Base-by-base conservation (phyloP, 2,797 vertebrate species). In the Schizopygopsis pylzovi region DNA sequence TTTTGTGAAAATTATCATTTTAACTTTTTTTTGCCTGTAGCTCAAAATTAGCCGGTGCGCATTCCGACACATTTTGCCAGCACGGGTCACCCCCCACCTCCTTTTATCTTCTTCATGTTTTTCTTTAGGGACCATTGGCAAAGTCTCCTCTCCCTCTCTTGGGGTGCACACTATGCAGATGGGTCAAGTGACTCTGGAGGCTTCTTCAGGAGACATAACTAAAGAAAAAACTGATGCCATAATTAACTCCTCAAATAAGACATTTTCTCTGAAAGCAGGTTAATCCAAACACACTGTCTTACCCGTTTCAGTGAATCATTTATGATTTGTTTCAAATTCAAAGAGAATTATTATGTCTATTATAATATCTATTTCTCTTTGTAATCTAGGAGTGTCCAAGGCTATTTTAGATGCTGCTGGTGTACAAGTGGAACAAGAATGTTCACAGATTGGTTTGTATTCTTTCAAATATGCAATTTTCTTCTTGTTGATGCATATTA, bases 371-470 rank as follows among this genome's bases (percentile, higher is more conserved):
- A 33, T 33, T 33, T 33, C 33, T 33, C 33, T 33, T 83, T 83
- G 28, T 13, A 20, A 33, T 84, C 8, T 84, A 99, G 98, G 97
- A 0, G 97, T 98, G 20, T 99, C 96, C 87, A 97, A 92, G 92
- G 96, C 97, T 43, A 96, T 98, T 93, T 92, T 98, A 89, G 94
- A 96, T 68, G 79, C 90, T 56, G 97, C 97, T 63, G 97, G 97
- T 65, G 1, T 1, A 8, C 0, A 47, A 2, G 96, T 99, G n/a
- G 85, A 94, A 92, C 0, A 0, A 0, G 95, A 97, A 88, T 97
- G 96, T 89, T 43, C 82, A 85, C 6, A 0, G 2, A 89, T 92
- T 0, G 96, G 97, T 98, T 92, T 47, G 93, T 89, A 49, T 73
- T 72, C 2, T 45, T 73, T 56, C 20, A 47, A 15, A 25, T 72